Conservation (phyloP, 2,888 invertebrate genomes). For the Coelinius sp. region DNA sequence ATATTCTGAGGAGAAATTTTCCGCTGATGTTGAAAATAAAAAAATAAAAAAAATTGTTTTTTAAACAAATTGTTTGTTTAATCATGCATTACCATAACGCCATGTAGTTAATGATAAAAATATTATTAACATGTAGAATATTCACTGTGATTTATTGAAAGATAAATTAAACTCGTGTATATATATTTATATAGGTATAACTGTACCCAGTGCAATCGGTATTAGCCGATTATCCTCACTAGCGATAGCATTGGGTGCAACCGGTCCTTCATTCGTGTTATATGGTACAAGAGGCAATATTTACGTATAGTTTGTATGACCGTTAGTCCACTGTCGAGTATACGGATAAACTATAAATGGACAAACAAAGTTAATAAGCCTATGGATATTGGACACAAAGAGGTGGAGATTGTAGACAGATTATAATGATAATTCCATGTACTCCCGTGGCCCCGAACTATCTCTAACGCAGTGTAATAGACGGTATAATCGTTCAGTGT, state of each 20-base stretch:
- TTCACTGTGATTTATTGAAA: constrained; percentile 38
- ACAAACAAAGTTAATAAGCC: constrained; percentile 68
- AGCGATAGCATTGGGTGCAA: constrained; percentile 55
- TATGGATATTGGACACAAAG: constrained; percentile 54
- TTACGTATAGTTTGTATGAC: constrained; percentile 43
- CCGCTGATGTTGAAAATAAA: neutral
- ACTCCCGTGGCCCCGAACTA: constrained; percentile 31
- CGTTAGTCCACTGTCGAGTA: constrained; percentile 53
- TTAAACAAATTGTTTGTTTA: neutral
- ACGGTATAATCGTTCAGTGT: constrained; percentile 50
- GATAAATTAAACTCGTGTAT: constrained; percentile 36
- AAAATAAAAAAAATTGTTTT: constrained; percentile 4
- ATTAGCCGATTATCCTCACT: constrained; percentile 48
- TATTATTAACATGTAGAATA: constrained; percentile 5
- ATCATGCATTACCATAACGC: neutral
- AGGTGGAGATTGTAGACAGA: constrained; percentile 31
- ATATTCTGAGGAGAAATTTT: constrained; percentile 31
- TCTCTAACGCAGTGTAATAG: constrained; percentile 45
- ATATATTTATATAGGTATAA: constrained; percentile 43
- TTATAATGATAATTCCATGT: neutral
- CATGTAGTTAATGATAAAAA: neutral
- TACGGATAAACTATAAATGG: constrained; percentile 53
- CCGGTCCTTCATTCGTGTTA: constrained; percentile 55
- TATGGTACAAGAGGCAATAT: neutral
- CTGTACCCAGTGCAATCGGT: constrained; percentile 48